phyloP scores from a whole-genome alignment of 2,113 vertebrate genomes.

The Nannospalax galili region DNA sequence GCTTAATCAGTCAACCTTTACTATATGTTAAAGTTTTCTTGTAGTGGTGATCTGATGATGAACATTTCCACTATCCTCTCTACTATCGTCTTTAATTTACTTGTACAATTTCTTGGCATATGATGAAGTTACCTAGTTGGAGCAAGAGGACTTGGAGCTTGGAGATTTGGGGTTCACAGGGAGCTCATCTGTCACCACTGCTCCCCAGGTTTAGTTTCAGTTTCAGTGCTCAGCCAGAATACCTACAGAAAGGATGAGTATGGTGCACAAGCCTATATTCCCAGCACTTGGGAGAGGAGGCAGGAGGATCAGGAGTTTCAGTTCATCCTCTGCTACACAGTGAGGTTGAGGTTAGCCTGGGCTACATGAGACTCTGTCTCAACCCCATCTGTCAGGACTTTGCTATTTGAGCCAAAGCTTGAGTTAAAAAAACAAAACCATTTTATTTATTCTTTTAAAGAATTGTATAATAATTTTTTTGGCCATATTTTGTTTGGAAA shows the following conservation, averaged over 20 bases:
- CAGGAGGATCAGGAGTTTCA: background rate
- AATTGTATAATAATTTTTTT: background rate
- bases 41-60: background rate
- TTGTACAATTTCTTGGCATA: background rate
- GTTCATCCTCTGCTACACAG: background rate
- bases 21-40: background rate
- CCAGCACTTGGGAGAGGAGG: background rate
- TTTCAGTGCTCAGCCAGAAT: background rate
- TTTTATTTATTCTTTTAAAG: slow-evolving; percentile 46
- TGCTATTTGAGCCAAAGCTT: background rate
- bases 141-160: background rate
- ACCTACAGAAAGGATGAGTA: background rate
- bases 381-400: background rate
- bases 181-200: background rate
- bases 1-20: background rate
- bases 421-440: background rate
- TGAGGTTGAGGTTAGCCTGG: background rate
- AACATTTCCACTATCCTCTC: background rate
- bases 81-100: background rate
- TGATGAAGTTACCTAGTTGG: background rate
- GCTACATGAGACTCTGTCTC: background rate
- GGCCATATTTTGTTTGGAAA: background rate
- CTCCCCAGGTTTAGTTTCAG: background rate
- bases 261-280: background rate
- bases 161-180: background rate